Evolutionary conservation across 2,113 vertebrate genomes (phyloP).

Genomic region (Glareola pratincola): DNA sequence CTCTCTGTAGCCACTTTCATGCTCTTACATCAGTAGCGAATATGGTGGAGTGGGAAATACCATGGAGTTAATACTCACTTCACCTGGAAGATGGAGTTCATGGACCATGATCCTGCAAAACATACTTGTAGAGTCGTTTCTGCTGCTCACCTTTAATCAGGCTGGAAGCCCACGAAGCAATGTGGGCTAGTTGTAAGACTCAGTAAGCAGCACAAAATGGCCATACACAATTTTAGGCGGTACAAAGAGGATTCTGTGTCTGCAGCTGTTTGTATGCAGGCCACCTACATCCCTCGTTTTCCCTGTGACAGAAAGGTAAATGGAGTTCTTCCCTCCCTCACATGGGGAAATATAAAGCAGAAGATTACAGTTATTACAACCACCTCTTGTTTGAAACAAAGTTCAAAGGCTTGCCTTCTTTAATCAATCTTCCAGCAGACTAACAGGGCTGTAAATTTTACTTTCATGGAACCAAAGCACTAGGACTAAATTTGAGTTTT

Average conservation of each 20-base stretch:
- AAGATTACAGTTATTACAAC: conserved; percentile 58
- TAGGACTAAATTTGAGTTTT: background rate
- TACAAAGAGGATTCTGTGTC: background rate
- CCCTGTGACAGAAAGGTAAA: conserved; percentile 14
- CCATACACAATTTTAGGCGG: background rate
- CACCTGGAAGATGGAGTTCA: background rate
- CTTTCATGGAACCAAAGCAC: conserved; percentile 52
- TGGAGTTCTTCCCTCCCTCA: background rate
- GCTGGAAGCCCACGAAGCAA: background rate
- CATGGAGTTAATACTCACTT: background rate
- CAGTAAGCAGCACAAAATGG: background rate
- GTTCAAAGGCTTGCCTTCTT: conserved; percentile 63
- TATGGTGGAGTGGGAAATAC: background rate
- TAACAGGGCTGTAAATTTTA: conserved; percentile 57
- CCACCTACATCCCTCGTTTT: background rate
- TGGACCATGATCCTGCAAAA: background rate
- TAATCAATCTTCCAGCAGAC: conserved; percentile 63
- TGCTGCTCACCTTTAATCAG: background rate
- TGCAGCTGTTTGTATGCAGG: background rate
- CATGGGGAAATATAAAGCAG: background rate
- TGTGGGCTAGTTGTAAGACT: background rate
- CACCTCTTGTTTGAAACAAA: conserved; percentile 50
- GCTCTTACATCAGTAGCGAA: background rate
- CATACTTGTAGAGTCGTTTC: background rate
- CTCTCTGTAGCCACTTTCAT: background rate